Evolutionary conservation across 2,888 invertebrate species (phyloP), one percentile per base, ranked within the genome.

Genomic region (Ferrisia virgata): DNA sequence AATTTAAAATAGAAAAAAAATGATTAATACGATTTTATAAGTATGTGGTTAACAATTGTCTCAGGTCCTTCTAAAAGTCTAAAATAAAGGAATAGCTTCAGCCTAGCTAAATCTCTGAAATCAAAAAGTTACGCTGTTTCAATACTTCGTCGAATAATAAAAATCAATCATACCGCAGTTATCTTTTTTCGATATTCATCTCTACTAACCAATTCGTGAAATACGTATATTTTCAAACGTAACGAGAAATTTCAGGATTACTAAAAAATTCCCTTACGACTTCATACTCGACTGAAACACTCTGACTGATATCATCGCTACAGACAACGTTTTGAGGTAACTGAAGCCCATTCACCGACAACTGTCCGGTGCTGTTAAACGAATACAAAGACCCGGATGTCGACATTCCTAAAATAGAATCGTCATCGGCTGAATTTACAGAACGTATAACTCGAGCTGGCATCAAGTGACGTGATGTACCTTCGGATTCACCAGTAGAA

Each of bases 11-110:
- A 80, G 43, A 25, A 43, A 43, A 80, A 80, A 43, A 80, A 80
- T 33, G 80, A 80, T 76, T 36, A 76, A 76, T 80, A 47, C 47
- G 79, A 47, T 28, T 43, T 80, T 53, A 80, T 53, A 80, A 80
- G 53, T 80, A 80, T 33, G 53, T 80, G 80, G 80, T 80, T 80
- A 80, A 80, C 80, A 80, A 80, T 80, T 80, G 80, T 47, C 53
- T 43, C 33, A 47, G 47, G 31, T 53, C 53, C 53, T 40, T 79
- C 31, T 47, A 80, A 31, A 8, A 47, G 53, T 80, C 80, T 80
- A 47, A 25, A 28, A 40, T 13, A 47, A 47, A 47, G 47, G 53
- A 80, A 80, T 47, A 80, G 43, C 53, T 47, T 79, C 79, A 53
- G 18, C 53, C 31, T 18, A 43, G 33, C 43, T 80, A 80, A 47